Evolutionary conservation across 2,113 vertebrate species (phyloP), one percentile per base, ranked within the genome.

Genomic region (Sprattus sprattus): DNA sequence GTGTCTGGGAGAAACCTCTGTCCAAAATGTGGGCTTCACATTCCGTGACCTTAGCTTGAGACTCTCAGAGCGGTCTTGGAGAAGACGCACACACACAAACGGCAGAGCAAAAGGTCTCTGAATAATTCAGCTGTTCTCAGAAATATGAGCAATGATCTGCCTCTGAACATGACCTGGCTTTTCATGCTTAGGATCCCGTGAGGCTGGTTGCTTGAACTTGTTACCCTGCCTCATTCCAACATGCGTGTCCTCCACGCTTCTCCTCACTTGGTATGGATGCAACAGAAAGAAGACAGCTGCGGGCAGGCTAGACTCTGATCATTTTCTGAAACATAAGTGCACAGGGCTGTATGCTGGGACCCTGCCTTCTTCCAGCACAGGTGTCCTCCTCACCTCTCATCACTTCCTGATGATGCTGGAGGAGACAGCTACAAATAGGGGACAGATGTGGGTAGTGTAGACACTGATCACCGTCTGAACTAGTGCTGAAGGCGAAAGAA

Each of bases 121-220:
- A 92, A 92, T 92, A 91, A 92, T 92, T 92, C 88, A 92, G 45
- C 28, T 81, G 81, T 88, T 90, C 87, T 64, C 83, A 88, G 90
- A 84, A 78, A 88, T 84, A 87, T 88, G 84, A 86, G 90, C 75
- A n/a, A 60, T 46, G 80, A 91, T 90, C 85, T 83, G 85, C 81
- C 71, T 83, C 49, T 84, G 87, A 90, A 89, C 83, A 86, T 84
- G 89, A 85, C 87, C 88, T 39, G 16, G 44, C 86, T 86, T 88
- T 83, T 82, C 18, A 78, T 3, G 47, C 8, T 39, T 45, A 54
- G 83, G 52, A 22, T n/a, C 44, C 80, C 52, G 7, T 0, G 84
- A 88, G 20, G 13, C 49, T 45, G 32, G 28, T 44, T 15, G 13
- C 71, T 39, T 78, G 25, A 78, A 32, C 71, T 16, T 67, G 22